Conservation (phyloP, 2,888 invertebrate species). For the Dolichomitus sp. region DNA sequence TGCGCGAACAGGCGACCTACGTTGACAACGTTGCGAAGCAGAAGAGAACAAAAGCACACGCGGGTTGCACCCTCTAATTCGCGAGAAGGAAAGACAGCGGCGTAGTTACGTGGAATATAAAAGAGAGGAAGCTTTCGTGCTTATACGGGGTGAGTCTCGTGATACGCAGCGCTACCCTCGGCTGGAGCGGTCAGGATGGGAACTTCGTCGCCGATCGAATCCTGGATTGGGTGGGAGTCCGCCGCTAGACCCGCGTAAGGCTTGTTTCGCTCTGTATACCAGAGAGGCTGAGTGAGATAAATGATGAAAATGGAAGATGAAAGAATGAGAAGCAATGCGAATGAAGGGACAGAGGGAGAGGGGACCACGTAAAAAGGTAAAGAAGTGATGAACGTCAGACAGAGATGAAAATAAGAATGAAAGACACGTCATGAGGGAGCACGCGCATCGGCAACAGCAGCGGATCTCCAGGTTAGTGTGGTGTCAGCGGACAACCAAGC, state of each 20-base stretch:
- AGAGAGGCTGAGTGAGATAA: conserved; percentile 37
- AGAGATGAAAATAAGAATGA: conserved; percentile 4
- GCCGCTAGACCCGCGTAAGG: conserved; percentile 44
- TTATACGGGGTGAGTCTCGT: conserved; percentile 75
- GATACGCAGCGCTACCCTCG: conserved; percentile 76
- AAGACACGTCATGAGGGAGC: neutral
- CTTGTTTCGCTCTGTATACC: conserved; percentile 32
- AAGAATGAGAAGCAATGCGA: conserved; percentile 40
- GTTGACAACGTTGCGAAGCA: conserved; percentile 10
- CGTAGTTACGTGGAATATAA: neutral
- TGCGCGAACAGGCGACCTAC: conserved; percentile 1
- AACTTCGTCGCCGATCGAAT: conserved; percentile 79
- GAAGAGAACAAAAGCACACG: conserved; percentile 7
- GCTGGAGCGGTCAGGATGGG: conserved; percentile 60
- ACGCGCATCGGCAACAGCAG: conserved; percentile 1
- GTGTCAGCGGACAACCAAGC: neutral
- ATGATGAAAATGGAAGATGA: conserved; percentile 8
- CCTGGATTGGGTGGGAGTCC: conserved; percentile 79
- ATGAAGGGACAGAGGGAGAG: conserved; percentile 37
- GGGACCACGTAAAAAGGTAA: conserved; percentile 15
- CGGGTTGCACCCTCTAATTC: neutral
- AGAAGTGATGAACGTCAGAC: conserved; percentile 7
- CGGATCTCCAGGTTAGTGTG: neutral
- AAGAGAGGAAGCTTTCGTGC: conserved; percentile 68
- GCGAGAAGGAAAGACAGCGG: neutral